phyloP scores from a whole-genome alignment of 92 coral and sea anemone species.

The Zoanthus gigantus region DNA sequence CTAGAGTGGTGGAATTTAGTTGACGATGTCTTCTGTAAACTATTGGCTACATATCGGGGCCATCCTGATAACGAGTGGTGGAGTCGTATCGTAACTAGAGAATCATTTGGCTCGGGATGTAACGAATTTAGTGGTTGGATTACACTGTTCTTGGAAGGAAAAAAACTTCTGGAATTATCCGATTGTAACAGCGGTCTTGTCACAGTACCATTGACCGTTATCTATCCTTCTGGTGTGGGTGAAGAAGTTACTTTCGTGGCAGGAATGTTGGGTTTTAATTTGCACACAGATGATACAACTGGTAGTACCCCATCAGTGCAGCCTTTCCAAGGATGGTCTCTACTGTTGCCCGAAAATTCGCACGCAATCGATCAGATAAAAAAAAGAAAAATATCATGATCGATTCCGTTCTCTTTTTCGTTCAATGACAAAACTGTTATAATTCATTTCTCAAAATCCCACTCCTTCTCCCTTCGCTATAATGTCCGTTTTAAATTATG shows the following conservation, averaged over 20 bases:
- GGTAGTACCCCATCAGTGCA: constrained; percentile 35
- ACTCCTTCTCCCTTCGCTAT: too few relatives aligned
- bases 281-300: background rate
- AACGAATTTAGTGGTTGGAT: constrained; percentile 58
- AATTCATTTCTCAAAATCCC: too few relatives aligned
- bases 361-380: too few relatives aligned
- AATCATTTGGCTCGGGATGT: constrained; percentile 52
- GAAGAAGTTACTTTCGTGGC: constrained; percentile 64
- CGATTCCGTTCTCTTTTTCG: too few relatives aligned
- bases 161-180: background rate
- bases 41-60: constrained; percentile 71
- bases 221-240: constrained; percentile 25
- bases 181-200: constrained; percentile 61
- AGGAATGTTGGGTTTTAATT: constrained; percentile 64
- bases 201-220: constrained; percentile 60
- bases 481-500: too few relatives aligned
- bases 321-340: constrained; percentile 71
- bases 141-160: constrained; percentile 58
- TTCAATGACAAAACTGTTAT: too few relatives aligned
- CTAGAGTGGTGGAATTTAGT: constrained; percentile 70
- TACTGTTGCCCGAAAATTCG: constrained; percentile 45
- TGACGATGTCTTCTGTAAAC: constrained; percentile 57
- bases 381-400: too few relatives aligned
- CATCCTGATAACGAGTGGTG: constrained; percentile 63
- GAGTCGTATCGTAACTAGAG: constrained; percentile 54